phyloP scores from a whole-genome alignment of 2,113 vertebrate species.

The Acanthisitta chloris region DNA sequence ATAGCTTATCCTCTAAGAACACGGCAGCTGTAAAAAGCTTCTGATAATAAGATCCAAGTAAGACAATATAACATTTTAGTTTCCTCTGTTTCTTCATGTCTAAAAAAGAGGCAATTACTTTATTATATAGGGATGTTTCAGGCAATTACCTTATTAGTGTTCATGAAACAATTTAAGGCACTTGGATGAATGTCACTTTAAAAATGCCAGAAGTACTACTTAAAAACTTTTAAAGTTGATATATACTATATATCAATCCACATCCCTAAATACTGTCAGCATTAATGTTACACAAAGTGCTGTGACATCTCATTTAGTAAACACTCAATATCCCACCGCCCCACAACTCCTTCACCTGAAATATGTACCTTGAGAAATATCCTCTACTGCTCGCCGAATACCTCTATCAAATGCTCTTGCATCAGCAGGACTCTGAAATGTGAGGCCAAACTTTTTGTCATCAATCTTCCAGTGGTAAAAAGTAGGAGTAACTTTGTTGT shows the following conservation, averaged over 20 bases:
- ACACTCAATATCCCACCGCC: neutral
- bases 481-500: conserved; percentile 98
- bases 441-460: conserved; percentile 98
- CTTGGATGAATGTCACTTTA: neutral
- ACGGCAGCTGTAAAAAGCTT: neutral
- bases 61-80: neutral
- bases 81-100: neutral
- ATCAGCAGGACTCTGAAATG: conserved; percentile 98
- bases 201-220: neutral
- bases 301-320: neutral
- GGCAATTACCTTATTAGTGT: neutral
- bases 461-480: conserved; percentile 99
- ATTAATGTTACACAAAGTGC: neutral
- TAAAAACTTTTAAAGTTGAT: neutral
- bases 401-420: conserved; percentile 97
- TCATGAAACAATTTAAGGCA: neutral
- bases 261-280: neutral
- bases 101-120: neutral
- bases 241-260: neutral
- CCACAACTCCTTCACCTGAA: neutral
- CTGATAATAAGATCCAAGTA: neutral
- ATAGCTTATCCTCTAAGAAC: neutral
- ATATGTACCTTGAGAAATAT: conserved; percentile 89
- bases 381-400: conserved; percentile 93
- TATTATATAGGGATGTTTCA: neutral